A percentile compares a stretch with the other conserved stretches of the same genome.
phyloP scores from a whole-genome alignment of 1,140 invertebrate species.

The Drosophila orosa region DNA sequence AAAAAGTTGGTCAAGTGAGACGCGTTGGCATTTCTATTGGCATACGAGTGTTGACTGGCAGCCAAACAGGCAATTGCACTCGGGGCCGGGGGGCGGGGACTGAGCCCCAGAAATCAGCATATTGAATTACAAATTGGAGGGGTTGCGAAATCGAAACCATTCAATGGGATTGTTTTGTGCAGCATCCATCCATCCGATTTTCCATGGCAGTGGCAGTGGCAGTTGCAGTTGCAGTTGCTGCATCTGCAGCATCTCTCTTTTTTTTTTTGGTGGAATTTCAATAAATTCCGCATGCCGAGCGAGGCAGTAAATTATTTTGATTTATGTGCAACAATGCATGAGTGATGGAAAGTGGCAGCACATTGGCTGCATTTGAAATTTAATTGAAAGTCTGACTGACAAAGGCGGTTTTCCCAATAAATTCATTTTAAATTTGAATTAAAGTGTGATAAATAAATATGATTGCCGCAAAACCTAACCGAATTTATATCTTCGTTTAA shows the following conservation, averaged over 20 bases:
- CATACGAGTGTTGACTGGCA: conserved; percentile 60
- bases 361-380: conserved; percentile 48
- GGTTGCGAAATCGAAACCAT: conserved; percentile 32
- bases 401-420: conserved; percentile 10
- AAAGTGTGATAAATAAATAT: background rate
- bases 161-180: conserved; percentile 36
- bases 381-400: conserved; percentile 33
- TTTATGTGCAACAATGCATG: conserved; percentile 61
- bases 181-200: conserved; percentile 25
- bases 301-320: conserved; percentile 73
- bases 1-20: conserved; percentile 47
- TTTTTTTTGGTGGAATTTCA: conserved; percentile 39
- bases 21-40: conserved; percentile 70
- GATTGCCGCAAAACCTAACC: background rate
- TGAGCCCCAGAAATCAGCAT: conserved; percentile 41
- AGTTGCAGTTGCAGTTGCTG: conserved; percentile 12
- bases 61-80: conserved; percentile 37
- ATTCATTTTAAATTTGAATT: conserved; percentile 1
- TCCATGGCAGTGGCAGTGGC: conserved; percentile 7
- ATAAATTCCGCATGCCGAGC: conserved; percentile 39
- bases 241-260: background rate
- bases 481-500: background rate
- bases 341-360: conserved; percentile 40
- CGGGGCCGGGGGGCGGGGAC: background rate
- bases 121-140: conserved; percentile 56